These are phyloP conservation scores for Drepanosiphum platanoidis DNA, from an alignment of 2,888 invertebrate genomes.

Conservation along the genomic window DNA sequence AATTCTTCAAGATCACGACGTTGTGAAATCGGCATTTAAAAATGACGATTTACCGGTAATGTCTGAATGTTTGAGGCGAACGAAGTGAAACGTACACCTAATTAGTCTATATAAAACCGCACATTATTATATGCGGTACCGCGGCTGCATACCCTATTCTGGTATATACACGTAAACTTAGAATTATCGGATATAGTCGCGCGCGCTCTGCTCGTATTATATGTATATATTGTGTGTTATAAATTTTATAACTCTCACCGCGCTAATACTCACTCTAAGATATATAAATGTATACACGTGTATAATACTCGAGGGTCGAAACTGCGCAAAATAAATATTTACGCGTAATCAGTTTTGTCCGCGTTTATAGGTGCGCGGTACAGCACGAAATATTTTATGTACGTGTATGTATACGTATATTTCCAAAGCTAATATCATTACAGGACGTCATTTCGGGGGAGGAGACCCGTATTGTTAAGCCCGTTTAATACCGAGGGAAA, in stretches of 20 bases:
- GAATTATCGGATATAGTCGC: background rate
- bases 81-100: background rate
- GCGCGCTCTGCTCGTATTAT: background rate
- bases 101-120: no score
- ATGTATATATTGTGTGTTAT: background rate
- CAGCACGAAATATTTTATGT: no score
- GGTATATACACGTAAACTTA: background rate
- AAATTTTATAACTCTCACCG: no score
- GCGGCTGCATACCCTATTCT: background rate
- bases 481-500: conserved; percentile 31
- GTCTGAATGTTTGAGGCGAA: no score
- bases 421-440: conserved; percentile 29
- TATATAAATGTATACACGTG: background rate
- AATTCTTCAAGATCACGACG: no score
- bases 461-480: conserved; percentile 35
- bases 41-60: no score
- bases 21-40: no score
- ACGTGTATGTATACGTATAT: background rate
- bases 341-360: conserved; percentile 19
- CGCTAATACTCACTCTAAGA: background rate
- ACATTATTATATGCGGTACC: background rate
- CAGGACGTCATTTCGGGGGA: background rate
- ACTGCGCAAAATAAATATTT: conserved; percentile 23
- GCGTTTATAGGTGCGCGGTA: background rate
- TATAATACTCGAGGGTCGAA: no score